Evolutionary conservation across 2,113 vertebrate species (phyloP), one percentile per base, ranked within the genome.

Genomic region (Muntiacus reevesi): DNA sequence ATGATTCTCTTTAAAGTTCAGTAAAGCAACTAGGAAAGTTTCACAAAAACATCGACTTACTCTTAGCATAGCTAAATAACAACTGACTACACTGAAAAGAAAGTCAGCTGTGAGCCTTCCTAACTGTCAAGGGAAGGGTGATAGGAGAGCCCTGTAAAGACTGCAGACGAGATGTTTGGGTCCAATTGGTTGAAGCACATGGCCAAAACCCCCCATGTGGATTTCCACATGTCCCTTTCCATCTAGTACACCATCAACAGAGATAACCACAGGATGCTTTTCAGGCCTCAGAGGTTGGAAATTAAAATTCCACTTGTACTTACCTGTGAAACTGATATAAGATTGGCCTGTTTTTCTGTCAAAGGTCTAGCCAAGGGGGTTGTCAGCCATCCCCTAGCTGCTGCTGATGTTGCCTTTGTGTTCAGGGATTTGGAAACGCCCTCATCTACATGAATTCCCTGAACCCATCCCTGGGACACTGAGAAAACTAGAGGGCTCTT

Each of bases 161-260:
- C 54, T 43, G 13, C 17, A 9, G 43, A 52, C 10, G 28, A 27
- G 43, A 7, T 14, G 14, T 25, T 8, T 27, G 28, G 54, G 54
- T 27, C 54, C 52, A 33, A 2, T 9, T 12, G 2, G 45, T 57
- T 33, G 7, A 28, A 6, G 4, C 25, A 0, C 0, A 0, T 85
- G 13, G 60, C 57, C 33, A 33, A 19, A 25, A 7, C 14, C 28
- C n/a, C 28, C 62, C 19, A 0, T 79, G 45, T 57, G 25, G 50
- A 52, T 59, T 33, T 45, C 36, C 21, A 27, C 10, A 17, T 52
- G 40, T 55, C 76, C 62, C 67, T 11, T 43, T 52, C 27, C 6
- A 3, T 79, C n/a, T 86, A 50, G 11, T 50, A 4, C 28, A 45
- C 78, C 12, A 23, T 54, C 71, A 2, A 79, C 45, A n/a, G 67